Evolutionary conservation across 2,797 vertebrate genomes (phyloP).

Genomic region (Intellagama lesueurii): DNA sequence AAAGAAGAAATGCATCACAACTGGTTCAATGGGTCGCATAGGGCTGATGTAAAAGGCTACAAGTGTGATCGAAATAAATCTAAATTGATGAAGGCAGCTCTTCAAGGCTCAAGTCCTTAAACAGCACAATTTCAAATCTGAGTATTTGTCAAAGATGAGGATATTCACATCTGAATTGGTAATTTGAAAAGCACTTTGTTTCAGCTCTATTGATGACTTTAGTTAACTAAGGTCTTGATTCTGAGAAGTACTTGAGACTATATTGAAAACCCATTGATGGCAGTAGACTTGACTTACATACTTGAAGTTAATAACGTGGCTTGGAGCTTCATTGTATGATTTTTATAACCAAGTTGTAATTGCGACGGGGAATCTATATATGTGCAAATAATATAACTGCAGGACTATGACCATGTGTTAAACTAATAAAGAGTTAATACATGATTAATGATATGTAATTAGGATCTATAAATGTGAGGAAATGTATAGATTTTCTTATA

Average conservation of each 20-base stretch:
- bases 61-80: constrained; percentile 7
- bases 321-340: constrained; percentile 1
- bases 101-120: constrained; percentile 24
- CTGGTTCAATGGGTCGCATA: neutral
- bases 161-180: constrained; percentile 4
- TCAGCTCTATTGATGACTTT: constrained; percentile 10
- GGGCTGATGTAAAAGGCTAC: neutral
- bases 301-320: constrained; percentile 33
- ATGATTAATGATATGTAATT: neutral
- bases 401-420: neutral
- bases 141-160: constrained; percentile 25
- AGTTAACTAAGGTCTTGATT: constrained; percentile 31
- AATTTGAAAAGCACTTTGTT: constrained; percentile 29
- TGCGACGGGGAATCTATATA: neutral
- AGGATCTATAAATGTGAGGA: neutral
- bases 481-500: constrained; percentile 5
- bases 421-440: constrained; percentile 14
- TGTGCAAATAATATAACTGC: neutral
- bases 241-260: constrained; percentile 35
- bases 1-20: neutral
- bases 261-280: constrained; percentile 37
- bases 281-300: constrained; percentile 23
- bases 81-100: neutral
- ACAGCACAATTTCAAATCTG: constrained; percentile 7
- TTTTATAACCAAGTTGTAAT: constrained; percentile 8